Evolutionary conservation across 2,888 invertebrate species (phyloP), one percentile per base, ranked within the genome.

Genomic region (Ellobium chinense): DNA sequence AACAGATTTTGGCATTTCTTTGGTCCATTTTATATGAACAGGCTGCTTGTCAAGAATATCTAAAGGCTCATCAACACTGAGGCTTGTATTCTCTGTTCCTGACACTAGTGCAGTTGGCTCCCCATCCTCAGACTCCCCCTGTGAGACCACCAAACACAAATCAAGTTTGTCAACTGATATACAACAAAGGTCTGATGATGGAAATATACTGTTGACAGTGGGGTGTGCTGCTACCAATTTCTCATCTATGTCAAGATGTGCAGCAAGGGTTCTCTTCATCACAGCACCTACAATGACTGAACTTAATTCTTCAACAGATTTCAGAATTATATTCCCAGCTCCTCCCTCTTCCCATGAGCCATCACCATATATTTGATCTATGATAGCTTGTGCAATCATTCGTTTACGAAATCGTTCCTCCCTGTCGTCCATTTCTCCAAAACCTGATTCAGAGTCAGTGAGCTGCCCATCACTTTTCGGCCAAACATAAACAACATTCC

Each of bases 251-350:
- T 85, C 81, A 21, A 85, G 84, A n/a, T 90, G 76, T 18, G 85
- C 86, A 2, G 89, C 86, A 36, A 91, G 58, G 29, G 88, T 88
- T 46, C 85, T 83, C 73, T 89, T 90, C 76, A 92, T 80, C 0
- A 91, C 88, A 39, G 89, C 88, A 4, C 89, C 89, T 60, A 90
- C 91, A 62, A 91, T 87, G 5, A 90, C 89, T 39, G 88, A 82
- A 5, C 90, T 88, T 12, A 91, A 77, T 39, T 91, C 90, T 78
- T 91, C 90, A 62, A 91, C 78, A 66, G 85, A 87, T 66, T 82
- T 82, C 66, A 89, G 86, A 24, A 87, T 80, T 34, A 88, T 84
- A 54, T 81, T 82, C 24, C 83, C 83, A 12, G 75, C 77, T 2
- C 70, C 76, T 9, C 74, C 73, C n/a, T 37, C 73, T 77, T 87